These are phyloP conservation scores for Lymantria dispar DNA, from an alignment of 2,888 invertebrate genomes.

Conservation along the genomic window DNA sequence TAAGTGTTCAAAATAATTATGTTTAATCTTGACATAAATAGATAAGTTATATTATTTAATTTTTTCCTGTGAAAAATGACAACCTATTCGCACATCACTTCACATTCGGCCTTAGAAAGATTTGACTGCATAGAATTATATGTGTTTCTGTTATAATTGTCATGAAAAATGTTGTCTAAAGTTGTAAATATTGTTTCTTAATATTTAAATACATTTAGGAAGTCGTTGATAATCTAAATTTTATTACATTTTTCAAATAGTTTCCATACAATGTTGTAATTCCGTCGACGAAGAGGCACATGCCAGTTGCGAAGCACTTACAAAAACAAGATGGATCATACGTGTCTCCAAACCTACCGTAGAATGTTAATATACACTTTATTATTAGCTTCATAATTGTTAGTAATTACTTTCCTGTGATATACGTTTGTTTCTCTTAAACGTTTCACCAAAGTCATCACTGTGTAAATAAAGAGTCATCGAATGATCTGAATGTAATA, in stretches of 20 bases:
- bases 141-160: conserved; percentile 38
- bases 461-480: conserved; percentile 80
- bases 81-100: conserved; percentile 11
- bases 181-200: conserved; percentile 53
- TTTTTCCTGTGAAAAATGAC: neutral
- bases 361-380: conserved; percentile 43
- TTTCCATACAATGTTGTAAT: conserved; percentile 37
- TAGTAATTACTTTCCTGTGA: conserved; percentile 66
- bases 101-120: conserved; percentile 62
- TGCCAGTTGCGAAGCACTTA: conserved; percentile 14
- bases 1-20: conserved; percentile 1
- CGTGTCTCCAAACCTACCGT: conserved; percentile 7
- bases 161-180: conserved; percentile 38
- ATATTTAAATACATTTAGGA: conserved; percentile 45
- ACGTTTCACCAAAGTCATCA: conserved; percentile 60
- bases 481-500: conserved; percentile 80
- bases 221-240: conserved; percentile 64
- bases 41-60: neutral
- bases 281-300: conserved; percentile 29
- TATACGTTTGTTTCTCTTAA: conserved; percentile 67
- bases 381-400: conserved; percentile 59
- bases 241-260: conserved; percentile 54
- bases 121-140: conserved; percentile 79
- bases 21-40: conserved; percentile 6
- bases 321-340: conserved; percentile 31